Base-by-base conservation (phyloP, 1,140 invertebrate species). In the Aradophagus sp. region DNA sequence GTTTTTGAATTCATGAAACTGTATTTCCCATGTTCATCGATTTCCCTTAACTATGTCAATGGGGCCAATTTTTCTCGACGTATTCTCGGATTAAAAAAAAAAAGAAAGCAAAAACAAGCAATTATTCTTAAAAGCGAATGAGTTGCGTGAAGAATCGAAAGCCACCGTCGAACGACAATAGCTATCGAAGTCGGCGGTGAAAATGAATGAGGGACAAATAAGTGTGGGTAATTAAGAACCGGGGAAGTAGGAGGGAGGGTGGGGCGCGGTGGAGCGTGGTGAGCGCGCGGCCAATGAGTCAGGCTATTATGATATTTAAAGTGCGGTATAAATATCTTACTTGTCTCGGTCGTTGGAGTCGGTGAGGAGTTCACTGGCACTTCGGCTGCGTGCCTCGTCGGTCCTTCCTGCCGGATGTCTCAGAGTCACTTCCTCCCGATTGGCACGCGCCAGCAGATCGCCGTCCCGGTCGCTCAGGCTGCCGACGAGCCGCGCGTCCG, bases 281-380 rank as follows among this genome's bases (percentile, higher is more conserved):
- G 20, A 19, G 3, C 29, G 20, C 5, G 20, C 20, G 20, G n/a
- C n/a, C n/a, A n/a, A 11, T 29, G 39, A 50, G 47, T 15, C 42
- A 39, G 26, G n/a, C 61, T 48, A 42, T 56, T 66, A 56, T 48
- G 52, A 34, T 72, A 61, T 66, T 62, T 59, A 66, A 55, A 66
- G 50, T 72, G 48, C 31, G 26, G 11, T 55, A 52, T 58, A 52
- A 39, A 59, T 58, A 68, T 48, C 56, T 56, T 68, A 81, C 83
- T 76, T 82, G 48, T 82, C 80, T 32, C 73, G 75, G 23, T 82
- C 80, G 41, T 76, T 79, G 10, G 81, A 77, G 14, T 87, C 86
- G 5, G 86, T 89, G 27, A 91, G 87, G 2, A 91, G 85, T 77
- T 91, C 90, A 71, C 90, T 91, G 58, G 90, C 90, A 75, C 90